A percentile compares a stretch with the other conserved stretches of the same genome.
phyloP scores from a whole-genome alignment of 2,113 vertebrate genomes.

The Australoheros scitulus region DNA sequence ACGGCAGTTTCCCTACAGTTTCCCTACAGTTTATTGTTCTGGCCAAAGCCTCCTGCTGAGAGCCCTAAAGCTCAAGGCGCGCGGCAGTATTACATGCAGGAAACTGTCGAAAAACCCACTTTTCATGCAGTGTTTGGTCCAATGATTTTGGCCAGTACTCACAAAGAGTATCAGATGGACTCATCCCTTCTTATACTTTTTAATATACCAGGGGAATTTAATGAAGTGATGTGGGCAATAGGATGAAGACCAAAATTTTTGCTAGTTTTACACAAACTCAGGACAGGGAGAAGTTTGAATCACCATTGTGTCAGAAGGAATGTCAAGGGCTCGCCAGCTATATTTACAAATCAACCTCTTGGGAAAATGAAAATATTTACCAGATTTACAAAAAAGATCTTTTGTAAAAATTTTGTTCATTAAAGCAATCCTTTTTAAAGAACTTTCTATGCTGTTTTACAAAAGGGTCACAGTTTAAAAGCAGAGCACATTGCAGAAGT shows the following conservation, averaged over 20 bases:
- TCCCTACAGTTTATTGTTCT: too few species aligned
- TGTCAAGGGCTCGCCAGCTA: background rate
- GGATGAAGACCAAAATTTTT: background rate
- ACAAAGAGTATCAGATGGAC: too few species aligned
- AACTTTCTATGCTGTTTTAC: background rate
- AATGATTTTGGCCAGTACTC: too few species aligned
- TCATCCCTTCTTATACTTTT: too few species aligned
- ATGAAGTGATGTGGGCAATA: background rate
- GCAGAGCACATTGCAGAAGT: background rate
- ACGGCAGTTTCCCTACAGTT: too few species aligned
- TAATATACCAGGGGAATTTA: background rate
- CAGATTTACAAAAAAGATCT: background rate
- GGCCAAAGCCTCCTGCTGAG: too few species aligned
- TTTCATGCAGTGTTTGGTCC: too few species aligned
- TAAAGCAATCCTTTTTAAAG: background rate
- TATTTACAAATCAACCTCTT: background rate
- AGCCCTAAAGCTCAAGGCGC: too few species aligned
- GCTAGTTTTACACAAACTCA: background rate
- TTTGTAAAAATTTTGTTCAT: background rate
- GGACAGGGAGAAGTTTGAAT: background rate
- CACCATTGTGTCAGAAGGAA: background rate
- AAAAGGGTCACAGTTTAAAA: slow-evolving; percentile 3
- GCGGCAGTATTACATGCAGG: too few species aligned
- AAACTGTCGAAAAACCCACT: too few species aligned
- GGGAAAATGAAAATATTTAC: background rate